Percentiles rank a stretch among this genome's conserved stretches.
Conservation (phyloP, 2,113 vertebrate genomes). For the Phalacrocorax brasilianus region DNA sequence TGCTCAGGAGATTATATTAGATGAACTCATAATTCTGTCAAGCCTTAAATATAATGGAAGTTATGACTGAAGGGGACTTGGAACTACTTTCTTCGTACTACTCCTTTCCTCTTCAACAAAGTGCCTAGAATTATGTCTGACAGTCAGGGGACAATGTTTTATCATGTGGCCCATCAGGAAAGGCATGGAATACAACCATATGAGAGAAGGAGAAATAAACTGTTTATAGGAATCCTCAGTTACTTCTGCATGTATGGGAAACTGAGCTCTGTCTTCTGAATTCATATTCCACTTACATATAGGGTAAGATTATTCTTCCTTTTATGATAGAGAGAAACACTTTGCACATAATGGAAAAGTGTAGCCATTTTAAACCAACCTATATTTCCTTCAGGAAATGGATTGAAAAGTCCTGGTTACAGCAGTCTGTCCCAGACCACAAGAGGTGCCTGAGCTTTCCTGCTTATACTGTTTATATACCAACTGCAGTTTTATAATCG, state of each 20-base stretch:
- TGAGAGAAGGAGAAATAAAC: neutral
- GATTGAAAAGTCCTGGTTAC: neutral
- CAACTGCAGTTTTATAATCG: neutral
- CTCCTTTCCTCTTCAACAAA: neutral
- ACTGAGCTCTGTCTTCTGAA: neutral
- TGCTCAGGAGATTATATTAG: slow-evolving; percentile 23
- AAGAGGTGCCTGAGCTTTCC: neutral
- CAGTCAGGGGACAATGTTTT: neutral
- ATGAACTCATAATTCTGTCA: slow-evolving; percentile 7
- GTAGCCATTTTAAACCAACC: neutral
- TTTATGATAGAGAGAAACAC: neutral
- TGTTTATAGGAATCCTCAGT: neutral
- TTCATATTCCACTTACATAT: neutral
- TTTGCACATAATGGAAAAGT: neutral
- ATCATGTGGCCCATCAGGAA: neutral
- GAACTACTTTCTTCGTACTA: neutral
- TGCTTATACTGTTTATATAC: neutral
- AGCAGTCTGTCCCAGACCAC: neutral
- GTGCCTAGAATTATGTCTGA: neutral
- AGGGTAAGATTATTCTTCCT: neutral
- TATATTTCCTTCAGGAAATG: neutral
- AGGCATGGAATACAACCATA: neutral
- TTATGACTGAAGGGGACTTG: neutral
- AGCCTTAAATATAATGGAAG: neutral
- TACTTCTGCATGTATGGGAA: neutral